Evolutionary conservation across 2,113 vertebrate species (phyloP).

Genomic region (Phasianus colchicus): DNA sequence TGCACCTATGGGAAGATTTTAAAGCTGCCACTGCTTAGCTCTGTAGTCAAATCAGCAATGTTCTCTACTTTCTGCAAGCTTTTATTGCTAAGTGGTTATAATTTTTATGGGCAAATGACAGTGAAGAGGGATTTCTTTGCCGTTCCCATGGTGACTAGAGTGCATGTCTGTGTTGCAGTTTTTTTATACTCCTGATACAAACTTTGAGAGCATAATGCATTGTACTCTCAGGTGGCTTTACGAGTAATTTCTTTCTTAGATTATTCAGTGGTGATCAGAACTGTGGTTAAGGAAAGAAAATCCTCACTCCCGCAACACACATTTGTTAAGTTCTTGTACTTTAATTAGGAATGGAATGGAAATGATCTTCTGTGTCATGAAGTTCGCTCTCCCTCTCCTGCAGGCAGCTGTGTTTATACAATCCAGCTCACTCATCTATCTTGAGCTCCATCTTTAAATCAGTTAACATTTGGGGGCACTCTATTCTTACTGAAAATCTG

Average conservation of each 20-base stretch:
- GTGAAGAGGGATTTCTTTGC: not conserved
- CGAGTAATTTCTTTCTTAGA: not conserved
- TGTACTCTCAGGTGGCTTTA: not conserved
- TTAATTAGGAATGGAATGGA: constrained; percentile 16
- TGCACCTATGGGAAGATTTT: constrained; percentile 3
- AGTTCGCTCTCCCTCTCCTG: not conserved
- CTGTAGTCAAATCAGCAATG: not conserved
- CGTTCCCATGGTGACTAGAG: not conserved
- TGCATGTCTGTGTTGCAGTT: not conserved
- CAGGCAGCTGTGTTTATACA: constrained; percentile 52
- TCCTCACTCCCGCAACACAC: not conserved
- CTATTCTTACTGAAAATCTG: not conserved
- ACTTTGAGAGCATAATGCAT: not conserved
- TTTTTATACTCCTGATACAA: not conserved
- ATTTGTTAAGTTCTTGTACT: not conserved
- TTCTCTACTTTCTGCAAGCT: not conserved
- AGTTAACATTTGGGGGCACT: not conserved
- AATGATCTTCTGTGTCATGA: not conserved
- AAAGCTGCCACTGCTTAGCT: not conserved
- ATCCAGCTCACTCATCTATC: not conserved
- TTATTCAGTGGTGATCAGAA: not conserved
- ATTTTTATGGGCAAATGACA: constrained; percentile 1
- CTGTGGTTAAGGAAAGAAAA: not conserved
- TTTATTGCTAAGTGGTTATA: not conserved
- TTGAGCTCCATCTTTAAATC: constrained; percentile 4